A percentile compares a stretch with the other conserved stretches of the same genome.
Evolutionary conservation across 53 echinoderm and acorn worm species (phyloP).

Genomic region (Antedon mediterranea): DNA sequence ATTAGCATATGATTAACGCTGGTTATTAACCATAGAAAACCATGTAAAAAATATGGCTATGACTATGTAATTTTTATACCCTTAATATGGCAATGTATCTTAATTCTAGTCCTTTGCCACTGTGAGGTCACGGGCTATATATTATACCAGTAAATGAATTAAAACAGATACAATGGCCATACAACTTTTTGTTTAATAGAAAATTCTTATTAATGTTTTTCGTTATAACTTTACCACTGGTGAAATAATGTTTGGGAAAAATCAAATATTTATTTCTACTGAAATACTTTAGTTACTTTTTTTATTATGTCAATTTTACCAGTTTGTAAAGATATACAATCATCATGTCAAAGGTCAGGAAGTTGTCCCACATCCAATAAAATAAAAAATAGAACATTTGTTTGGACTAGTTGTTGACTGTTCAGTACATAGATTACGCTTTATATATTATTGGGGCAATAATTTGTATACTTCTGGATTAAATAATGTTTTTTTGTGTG

Average conservation of each 20-base stretch:
- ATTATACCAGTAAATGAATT: background rate
- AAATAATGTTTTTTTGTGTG: background rate
- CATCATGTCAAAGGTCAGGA: too few relatives aligned
- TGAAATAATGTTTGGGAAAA: too few relatives aligned
- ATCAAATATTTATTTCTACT: too few relatives aligned
- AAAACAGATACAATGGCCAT: background rate
- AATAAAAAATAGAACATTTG: too few relatives aligned
- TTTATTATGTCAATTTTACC: too few relatives aligned
- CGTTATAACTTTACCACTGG: too few relatives aligned
- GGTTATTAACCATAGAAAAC: background rate
- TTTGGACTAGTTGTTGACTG: too few relatives aligned
- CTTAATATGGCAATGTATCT: background rate
- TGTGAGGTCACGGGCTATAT: background rate
- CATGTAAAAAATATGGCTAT: background rate
- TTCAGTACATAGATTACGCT: background rate
- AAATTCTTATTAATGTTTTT: too few relatives aligned
- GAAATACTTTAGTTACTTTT: too few relatives aligned
- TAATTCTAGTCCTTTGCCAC: background rate
- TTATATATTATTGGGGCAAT: background rate
- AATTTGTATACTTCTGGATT: background rate
- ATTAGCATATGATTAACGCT: background rate
- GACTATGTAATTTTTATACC: background rate
- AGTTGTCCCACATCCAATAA: too few relatives aligned
- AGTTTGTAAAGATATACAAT: too few relatives aligned
- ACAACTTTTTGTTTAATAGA: background rate